Base-by-base conservation (phyloP, 1,140 invertebrate genomes). In the Trypoxylus dichotomus region DNA sequence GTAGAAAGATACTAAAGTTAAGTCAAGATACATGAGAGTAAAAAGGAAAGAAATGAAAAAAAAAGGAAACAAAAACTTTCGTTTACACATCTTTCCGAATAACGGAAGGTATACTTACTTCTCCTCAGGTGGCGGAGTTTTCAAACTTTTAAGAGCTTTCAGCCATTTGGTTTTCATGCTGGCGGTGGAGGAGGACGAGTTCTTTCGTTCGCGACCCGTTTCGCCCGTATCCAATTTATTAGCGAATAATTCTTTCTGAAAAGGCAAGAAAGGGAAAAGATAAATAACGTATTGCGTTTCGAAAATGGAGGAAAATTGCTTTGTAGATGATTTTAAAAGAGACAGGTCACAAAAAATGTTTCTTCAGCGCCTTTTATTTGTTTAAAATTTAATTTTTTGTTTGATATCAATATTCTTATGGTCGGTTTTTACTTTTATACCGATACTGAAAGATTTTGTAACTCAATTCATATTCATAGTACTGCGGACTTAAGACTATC, bases 91-190 rank as follows among this genome's bases (percentile, higher is more conserved):
- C 25, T 29, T 7, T 54, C 47, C 19, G 19, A 54, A 54, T 74
- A 19, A 3, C 32, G 6, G 29, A 21, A 37, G 11, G 19, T 41
- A 74, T 74, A 88, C 90, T 90, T 83, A 91, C 90, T 91, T 91
- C 82, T 91, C 89, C 75, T 91, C 87, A 79, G 87, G 91, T 87
- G 86, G 93, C 88, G 87, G 92, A 79, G 88, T 94, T 91, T 98
- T 98, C 78, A 98, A 90, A 85, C 94, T 97, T 87, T 96, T 95
- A 89, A 98, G 97, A 80, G 97, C 97, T 88, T 98, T 98, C 83
- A 98, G 89, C 97, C 97, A 98, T 91, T 98, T 98, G 85, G 94
- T 96, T 89, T 98, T 98, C 91, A 98, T 98, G 83, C 94, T 95
- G 83, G 93, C 94, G 75, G 93, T 93, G 76, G 93, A 96, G 60